A percentile compares a stretch with the other conserved stretches of the same genome.
Evolutionary conservation across 2,113 vertebrate genomes (phyloP).

Genomic region (Clarias batrachus): DNA sequence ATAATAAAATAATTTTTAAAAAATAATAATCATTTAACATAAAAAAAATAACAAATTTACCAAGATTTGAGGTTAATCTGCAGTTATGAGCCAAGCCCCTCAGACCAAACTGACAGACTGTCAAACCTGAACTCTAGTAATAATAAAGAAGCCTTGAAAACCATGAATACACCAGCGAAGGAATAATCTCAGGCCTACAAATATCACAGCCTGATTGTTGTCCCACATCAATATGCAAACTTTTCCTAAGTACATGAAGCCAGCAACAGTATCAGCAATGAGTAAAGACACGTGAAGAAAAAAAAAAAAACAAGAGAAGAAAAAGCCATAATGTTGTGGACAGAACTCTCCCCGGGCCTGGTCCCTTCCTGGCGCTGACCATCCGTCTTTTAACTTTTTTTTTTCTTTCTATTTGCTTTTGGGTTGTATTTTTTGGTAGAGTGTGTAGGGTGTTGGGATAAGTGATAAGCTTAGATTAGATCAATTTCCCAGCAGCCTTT

Average conservation of each 20-base stretch:
- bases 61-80: conserved; percentile 20
- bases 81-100: conserved; percentile 28
- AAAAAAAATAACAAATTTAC: neutral
- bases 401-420: conserved; percentile 42
- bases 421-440: conserved; percentile 54
- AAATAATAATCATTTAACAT: no score
- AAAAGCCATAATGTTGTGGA: conserved; percentile 65
- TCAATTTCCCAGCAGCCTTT: conserved; percentile 47
- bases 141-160: conserved; percentile 52
- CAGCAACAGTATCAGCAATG: conserved; percentile 68
- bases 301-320: neutral
- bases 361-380: conserved; percentile 57
- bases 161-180: conserved; percentile 62
- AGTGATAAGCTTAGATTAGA: conserved; percentile 55
- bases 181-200: conserved; percentile 42
- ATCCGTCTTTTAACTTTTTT: conserved; percentile 54
- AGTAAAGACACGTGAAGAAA: conserved; percentile 53
- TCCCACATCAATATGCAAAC: conserved; percentile 55
- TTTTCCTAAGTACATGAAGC: conserved; percentile 54
- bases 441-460: conserved; percentile 53
- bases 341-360: conserved; percentile 15
- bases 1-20: conserved; percentile 45
- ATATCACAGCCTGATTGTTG: conserved; percentile 35
- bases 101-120: conserved; percentile 61
- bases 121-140: conserved; percentile 43